phyloP scores from a whole-genome alignment of 2,888 invertebrate species.

The Erebia aethiops region DNA sequence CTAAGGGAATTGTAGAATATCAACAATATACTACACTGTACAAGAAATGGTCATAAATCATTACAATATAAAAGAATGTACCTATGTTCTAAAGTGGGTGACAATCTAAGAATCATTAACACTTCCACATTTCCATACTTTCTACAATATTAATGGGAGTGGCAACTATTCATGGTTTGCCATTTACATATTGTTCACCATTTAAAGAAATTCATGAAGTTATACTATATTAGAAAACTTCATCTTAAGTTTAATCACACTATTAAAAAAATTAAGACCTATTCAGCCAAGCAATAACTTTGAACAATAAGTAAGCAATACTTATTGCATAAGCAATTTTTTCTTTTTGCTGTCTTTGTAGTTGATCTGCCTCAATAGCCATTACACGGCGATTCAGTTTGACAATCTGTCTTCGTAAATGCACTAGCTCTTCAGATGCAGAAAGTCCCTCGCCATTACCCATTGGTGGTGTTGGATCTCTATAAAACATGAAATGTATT shows the following conservation, averaged over 20 bases:
- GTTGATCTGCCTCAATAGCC: slow-evolving; percentile 92
- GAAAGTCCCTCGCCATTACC: slow-evolving; percentile 86
- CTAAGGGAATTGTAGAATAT: slow-evolving; percentile 45
- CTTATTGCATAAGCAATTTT: slow-evolving; percentile 93
- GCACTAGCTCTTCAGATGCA: slow-evolving; percentile 90
- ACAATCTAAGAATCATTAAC: slow-evolving; percentile 52
- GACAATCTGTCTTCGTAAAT: slow-evolving; percentile 92
- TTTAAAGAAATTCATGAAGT: slow-evolving; percentile 58
- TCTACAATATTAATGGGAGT: slow-evolving; percentile 19
- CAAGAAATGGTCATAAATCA: slow-evolving; percentile 59
- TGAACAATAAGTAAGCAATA: slow-evolving; percentile 92
- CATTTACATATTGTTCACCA: slow-evolving; percentile 29
- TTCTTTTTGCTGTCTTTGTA: slow-evolving; percentile 92
- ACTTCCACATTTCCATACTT: slow-evolving; percentile 49
- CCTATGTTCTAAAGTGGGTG: slow-evolving; percentile 68
- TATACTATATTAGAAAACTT: slow-evolving; percentile 58
- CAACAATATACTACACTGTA: slow-evolving; percentile 59
- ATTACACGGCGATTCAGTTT: slow-evolving; percentile 94
- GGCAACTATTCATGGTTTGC: slow-evolving; percentile 23
- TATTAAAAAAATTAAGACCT: slow-evolving; percentile 65
- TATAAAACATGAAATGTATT: slow-evolving; percentile 54
- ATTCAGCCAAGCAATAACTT: slow-evolving; percentile 91
- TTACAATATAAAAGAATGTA: slow-evolving; percentile 64
- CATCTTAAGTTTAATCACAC: slow-evolving; percentile 66
- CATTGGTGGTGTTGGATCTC: slow-evolving; percentile 87